These are phyloP conservation scores for Boleophthalmus pectinirostris DNA, from an alignment of 2,113 vertebrate genomes.

Conservation along the genomic window DNA sequence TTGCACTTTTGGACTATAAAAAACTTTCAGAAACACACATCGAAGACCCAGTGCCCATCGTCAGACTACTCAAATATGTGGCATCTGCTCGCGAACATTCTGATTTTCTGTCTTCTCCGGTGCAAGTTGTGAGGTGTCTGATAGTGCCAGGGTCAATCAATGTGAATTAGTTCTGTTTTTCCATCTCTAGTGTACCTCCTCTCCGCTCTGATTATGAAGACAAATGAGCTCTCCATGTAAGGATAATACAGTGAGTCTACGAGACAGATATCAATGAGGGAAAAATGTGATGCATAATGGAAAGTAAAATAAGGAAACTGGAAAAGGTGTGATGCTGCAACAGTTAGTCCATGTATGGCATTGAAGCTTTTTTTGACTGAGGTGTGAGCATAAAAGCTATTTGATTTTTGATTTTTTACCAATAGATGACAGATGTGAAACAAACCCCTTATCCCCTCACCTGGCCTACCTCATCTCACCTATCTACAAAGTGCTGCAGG, in stretches of 20 bases:
- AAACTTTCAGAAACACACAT: slow-evolving; percentile 10
- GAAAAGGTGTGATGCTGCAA: too few relatives aligned
- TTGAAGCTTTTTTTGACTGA: not conserved
- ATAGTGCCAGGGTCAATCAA: slow-evolving; percentile 1
- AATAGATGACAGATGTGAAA: too few relatives aligned
- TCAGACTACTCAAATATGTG: slow-evolving; percentile 14
- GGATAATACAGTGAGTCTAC: slow-evolving; percentile 10
- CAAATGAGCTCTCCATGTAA: slow-evolving; percentile 39
- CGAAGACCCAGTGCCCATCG: not conserved
- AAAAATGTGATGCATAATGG: slow-evolving; percentile 14
- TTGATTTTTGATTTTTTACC: too few relatives aligned
- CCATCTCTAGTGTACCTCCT: not conserved
- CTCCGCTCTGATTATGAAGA: slow-evolving; percentile 24
- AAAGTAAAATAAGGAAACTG: slow-evolving; percentile 1
- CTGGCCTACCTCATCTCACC: too few relatives aligned
- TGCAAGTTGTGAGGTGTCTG: slow-evolving; percentile 4
- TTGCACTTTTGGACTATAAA: slow-evolving; percentile 6
- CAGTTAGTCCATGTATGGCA: not conserved
- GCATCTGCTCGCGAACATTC: slow-evolving; percentile 7
- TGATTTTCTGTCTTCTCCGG: slow-evolving; percentile 17
- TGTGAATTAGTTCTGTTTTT: slow-evolving; percentile 3
- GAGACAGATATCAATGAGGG: not conserved
- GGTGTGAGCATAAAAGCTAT: too few relatives aligned
- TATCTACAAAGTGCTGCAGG: too few relatives aligned
- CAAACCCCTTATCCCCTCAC: too few relatives aligned